Evolutionary conservation across 2,888 invertebrate species (phyloP), one percentile per base, ranked within the genome.

Genomic region (Mythimna lalbum): DNA sequence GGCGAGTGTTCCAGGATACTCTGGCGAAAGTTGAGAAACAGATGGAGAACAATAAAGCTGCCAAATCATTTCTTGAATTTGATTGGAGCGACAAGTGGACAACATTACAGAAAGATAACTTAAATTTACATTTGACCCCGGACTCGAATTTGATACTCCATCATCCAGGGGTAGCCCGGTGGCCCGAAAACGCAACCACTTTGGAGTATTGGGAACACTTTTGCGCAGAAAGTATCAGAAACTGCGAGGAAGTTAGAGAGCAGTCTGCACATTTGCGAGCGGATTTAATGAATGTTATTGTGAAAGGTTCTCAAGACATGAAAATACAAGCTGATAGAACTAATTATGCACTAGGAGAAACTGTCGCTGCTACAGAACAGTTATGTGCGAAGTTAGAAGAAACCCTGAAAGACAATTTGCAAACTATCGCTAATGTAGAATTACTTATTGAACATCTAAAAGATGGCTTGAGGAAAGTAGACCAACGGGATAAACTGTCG

Each of bases 71-170:
- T 31, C 93, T 99, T 72, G 99, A 99, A 93, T 97, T 97, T 82
- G 99, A 99, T 90, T 99, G 98, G 98, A 98, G 98, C 82, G 98
- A 99, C 90, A 99, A 99, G 93, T 97, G 97, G 87, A 96, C 97
- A 57, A 96, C 98, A 0, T 97, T 98, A 83, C 97, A 97, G 80
- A 95, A 98, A 19, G 99, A 99, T 82, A 96, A 97, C 0, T 89
- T 93, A 2, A 98, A 97, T 89, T 94, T 97, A 10, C 96, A 96
- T 1, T 93, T 98, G 50, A 97, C 97, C 39, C 97, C 97, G 53
- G 93, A 96, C 66, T 98, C 98, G 0, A 97, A 94, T 70, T 96
- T 97, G 61, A 96, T 98, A 69, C 92, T 98, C 87, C 98, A 97
- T 90, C 97, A 98, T 87, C 97, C 98, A 12, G 99, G 98, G 12